These are phyloP conservation scores for Pelobates cultripes DNA, from an alignment of 2,797 vertebrate species.

Conservation along the genomic window DNA sequence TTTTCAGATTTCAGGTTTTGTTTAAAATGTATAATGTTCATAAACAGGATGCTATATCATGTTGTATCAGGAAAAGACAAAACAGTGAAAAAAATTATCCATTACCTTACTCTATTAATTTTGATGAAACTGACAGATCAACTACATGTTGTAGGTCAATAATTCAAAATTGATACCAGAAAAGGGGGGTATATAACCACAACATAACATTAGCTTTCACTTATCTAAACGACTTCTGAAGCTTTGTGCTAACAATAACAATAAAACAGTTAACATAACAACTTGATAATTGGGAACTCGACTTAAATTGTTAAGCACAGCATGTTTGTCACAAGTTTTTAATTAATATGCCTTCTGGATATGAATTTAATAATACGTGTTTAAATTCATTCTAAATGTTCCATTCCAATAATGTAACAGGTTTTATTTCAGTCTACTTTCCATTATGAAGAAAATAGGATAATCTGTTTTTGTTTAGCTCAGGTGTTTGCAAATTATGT, in stretches of 20 bases:
- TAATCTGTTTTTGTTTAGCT: conserved; percentile 12
- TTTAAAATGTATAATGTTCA: not conserved
- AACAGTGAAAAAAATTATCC: not conserved
- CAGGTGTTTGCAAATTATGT: conserved; percentile 42
- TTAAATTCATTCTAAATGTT: conserved; percentile 22
- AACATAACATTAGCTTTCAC: not conserved
- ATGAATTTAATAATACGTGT: conserved; percentile 23
- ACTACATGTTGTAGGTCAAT: not conserved
- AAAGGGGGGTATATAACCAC: not conserved
- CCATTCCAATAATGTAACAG: conserved; percentile 8
- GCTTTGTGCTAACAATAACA: not conserved
- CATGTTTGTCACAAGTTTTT: conserved; percentile 18
- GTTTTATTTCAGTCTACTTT: conserved; percentile 27
- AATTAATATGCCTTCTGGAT: conserved; percentile 5
- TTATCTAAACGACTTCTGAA: not conserved
- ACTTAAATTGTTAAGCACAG: conserved; percentile 1
- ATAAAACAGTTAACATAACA: not conserved
- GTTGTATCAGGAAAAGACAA: not conserved
- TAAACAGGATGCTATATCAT: not conserved
- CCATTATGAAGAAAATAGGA: not conserved
- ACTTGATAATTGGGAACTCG: not conserved
- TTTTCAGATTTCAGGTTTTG: not conserved
- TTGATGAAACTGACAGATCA: not conserved
- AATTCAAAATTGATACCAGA: not conserved
- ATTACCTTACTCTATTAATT: not conserved